Evolutionary conservation across 2,113 vertebrate species (phyloP).

Genomic region (Takifugu flavidus): DNA sequence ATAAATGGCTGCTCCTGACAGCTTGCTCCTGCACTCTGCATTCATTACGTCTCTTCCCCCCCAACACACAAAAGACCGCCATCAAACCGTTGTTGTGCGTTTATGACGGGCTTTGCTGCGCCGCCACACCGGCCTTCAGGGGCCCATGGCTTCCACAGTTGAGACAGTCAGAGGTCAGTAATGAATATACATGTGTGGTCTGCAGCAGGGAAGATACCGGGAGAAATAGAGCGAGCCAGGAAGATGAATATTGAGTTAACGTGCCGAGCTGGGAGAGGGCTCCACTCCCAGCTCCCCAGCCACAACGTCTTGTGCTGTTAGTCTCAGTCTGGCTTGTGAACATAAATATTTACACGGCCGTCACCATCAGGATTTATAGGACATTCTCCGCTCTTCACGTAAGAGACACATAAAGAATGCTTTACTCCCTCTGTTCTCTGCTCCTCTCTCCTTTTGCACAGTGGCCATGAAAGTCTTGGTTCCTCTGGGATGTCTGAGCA

Average conservation of each 20-base stretch:
- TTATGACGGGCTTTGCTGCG: constrained; percentile 36
- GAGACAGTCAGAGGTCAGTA: constrained; percentile 64
- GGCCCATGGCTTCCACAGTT: constrained; percentile 32
- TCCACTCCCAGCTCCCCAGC: constrained; percentile 51
- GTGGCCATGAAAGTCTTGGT: constrained; percentile 43
- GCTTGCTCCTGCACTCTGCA: constrained; percentile 33
- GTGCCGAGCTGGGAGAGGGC: constrained; percentile 45
- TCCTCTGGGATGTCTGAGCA: constrained; percentile 45
- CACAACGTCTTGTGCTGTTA: constrained; percentile 68
- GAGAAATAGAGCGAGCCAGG: constrained; percentile 53
- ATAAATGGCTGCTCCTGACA: constrained; percentile 51
- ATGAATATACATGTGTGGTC: constrained; percentile 73
- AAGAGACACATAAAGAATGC: constrained; percentile 51
- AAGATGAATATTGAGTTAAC: constrained; percentile 69
- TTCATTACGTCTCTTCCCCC: constrained; percentile 41
- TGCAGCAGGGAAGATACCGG: constrained; percentile 44
- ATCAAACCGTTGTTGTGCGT: constrained; percentile 12
- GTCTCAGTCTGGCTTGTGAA: constrained; percentile 62
- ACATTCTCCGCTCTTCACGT: constrained; percentile 44
- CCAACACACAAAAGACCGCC: constrained; percentile 33
- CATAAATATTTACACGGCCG: constrained; percentile 74
- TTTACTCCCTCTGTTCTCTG: constrained; percentile 44
- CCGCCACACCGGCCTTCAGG: constrained; percentile 40
- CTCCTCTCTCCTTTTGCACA: constrained; percentile 40
- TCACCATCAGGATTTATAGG: constrained; percentile 66